Evolutionary conservation across 2,888 invertebrate species (phyloP), one percentile per base, ranked within the genome.

Genomic region (Rhabditoides inermis): DNA sequence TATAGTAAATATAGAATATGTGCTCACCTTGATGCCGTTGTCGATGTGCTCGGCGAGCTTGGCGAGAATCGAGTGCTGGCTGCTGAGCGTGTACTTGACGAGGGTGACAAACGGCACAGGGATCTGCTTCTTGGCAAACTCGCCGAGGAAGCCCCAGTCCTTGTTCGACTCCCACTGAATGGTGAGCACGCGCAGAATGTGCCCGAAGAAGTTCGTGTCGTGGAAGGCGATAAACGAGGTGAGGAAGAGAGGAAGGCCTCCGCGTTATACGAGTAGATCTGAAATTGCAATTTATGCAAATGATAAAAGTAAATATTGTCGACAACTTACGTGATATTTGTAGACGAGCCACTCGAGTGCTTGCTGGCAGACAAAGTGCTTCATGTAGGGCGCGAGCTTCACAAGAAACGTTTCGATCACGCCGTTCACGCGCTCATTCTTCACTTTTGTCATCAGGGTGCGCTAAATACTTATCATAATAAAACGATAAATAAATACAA

Each of bases 261-360:
- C 51, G 84, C 84, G 75, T 94, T 94, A 78, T 86, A 94, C 49
- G 86, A 83, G 70, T 95, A 87, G 56, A 95, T 86, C 62, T 86
- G 84, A 76, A 86, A 92, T 1, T n/a, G n/a, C n/a, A n/a, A n/a
- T n/a, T n/a, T n/a, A n/a, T n/a, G n/a, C n/a, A n/a, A n/a, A n/a
- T n/a, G n/a, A n/a, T n/a, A n/a, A n/a, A n/a, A n/a, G n/a, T n/a
- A n/a, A n/a, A n/a, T n/a, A n/a, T n/a, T n/a, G n/a, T n/a, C n/a
- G 20, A 3, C n/a, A n/a, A n/a, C n/a, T n/a, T n/a, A n/a, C 70
- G 45, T 75, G 65, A 51, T 73, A 82, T 80, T 82, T 84, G 71
- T 88, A 84, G 42, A 95, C 84, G 2, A 98, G 82, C 94, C 94
- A 98, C 81, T 98, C 98, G 44, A 98, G 77, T 2, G 90, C 86